Evolutionary conservation across 35 echinoderm and acorn worm genomes (phyloP).

Genomic region (Lytechinus variegatus): DNA sequence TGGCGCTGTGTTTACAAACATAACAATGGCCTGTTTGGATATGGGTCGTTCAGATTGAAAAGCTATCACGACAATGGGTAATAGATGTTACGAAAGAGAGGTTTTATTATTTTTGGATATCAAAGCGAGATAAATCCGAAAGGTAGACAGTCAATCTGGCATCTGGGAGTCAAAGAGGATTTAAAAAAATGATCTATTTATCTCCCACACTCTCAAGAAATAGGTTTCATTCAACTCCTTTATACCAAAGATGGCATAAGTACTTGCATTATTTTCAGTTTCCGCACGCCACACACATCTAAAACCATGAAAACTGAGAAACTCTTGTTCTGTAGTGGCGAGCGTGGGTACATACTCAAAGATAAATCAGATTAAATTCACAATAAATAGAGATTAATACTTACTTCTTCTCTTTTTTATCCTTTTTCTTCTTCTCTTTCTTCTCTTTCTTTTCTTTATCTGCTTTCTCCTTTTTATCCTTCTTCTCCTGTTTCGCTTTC

Average conservation of each 20-base stretch:
- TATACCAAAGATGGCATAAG: neutral
- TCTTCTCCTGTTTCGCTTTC: neutral
- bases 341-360: neutral
- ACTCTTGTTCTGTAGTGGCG: neutral
- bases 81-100: neutral
- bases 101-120: neutral
- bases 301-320: neutral
- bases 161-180: neutral
- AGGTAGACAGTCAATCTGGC: conserved; percentile 9
- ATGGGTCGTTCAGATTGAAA: neutral
- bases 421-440: neutral
- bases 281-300: neutral
- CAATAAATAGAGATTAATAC: neutral
- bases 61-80: neutral
- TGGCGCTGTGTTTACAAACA: neutral
- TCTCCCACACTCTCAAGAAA: neutral
- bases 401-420: conserved; percentile 28
- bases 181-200: neutral
- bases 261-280: neutral
- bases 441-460: neutral
- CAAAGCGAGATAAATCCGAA: neutral
- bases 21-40: neutral
- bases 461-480: neutral
- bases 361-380: neutral
- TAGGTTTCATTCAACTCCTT: neutral